Percentiles rank a stretch among this genome's conserved stretches.
Conservation (phyloP, 2,113 vertebrate genomes). For the Crotalus helleri region DNA sequence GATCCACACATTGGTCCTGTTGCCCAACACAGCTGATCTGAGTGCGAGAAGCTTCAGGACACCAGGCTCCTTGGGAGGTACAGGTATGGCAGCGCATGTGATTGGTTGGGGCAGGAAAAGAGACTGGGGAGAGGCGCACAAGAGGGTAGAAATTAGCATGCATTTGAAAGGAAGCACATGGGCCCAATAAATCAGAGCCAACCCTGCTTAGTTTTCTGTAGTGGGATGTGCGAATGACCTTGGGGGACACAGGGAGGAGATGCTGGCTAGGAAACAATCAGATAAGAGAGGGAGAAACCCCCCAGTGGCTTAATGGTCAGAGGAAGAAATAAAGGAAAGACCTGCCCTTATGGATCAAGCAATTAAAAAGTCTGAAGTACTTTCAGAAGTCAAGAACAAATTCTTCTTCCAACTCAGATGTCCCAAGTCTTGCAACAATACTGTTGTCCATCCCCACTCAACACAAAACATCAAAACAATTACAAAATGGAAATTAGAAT, state of each 20-base stretch:
- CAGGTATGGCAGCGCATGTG: constrained; percentile 28
- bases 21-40: constrained; percentile 8
- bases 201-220: background rate
- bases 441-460: background rate
- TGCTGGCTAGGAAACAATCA: background rate
- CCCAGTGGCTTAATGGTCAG: background rate
- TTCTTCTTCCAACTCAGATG: background rate
- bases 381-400: background rate
- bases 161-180: too few species aligned
- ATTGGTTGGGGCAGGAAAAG: background rate
- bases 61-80: constrained; percentile 20
- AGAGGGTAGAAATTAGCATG: background rate
- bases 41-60: constrained; percentile 14
- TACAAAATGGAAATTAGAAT: too few species aligned
- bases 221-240: background rate
- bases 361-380: background rate
- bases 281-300: background rate
- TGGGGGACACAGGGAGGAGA: background rate
- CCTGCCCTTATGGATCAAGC: background rate
- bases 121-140: background rate
- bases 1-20: constrained; percentile 19
- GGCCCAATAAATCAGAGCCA: background rate
- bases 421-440: background rate
- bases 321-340: background rate
- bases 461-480: background rate